Evolutionary conservation across 2,113 vertebrate species (phyloP).

Genomic region (Salvelinus alpinus): DNA sequence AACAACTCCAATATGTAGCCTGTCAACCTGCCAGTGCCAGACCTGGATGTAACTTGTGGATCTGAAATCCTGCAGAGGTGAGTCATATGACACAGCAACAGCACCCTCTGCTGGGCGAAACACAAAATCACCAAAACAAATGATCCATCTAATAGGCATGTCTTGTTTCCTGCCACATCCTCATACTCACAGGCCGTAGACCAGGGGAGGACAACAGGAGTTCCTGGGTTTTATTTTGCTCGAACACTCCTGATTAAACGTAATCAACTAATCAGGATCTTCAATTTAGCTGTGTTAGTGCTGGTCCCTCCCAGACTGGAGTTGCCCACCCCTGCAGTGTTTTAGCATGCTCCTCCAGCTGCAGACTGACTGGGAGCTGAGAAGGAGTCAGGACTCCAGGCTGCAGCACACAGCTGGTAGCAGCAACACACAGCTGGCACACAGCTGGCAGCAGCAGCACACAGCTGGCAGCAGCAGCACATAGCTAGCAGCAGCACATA

Average conservation of each 20-base stretch:
- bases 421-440: too few species aligned
- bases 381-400: slow-evolving; percentile 9
- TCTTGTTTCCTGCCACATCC: neutral
- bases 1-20: slow-evolving; percentile 24
- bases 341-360: slow-evolving; percentile 36
- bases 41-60: neutral
- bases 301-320: neutral
- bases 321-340: too few species aligned
- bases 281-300: neutral
- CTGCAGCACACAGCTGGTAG: slow-evolving; percentile 5
- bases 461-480: too few species aligned
- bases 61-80: neutral
- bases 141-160: neutral
- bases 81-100: slow-evolving; percentile 51
- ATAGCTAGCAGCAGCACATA: too few species aligned
- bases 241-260: neutral
- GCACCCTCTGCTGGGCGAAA: slow-evolving; percentile 69
- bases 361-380: slow-evolving; percentile 2
- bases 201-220: too few species aligned
- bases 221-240: too few species aligned
- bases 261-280: neutral
- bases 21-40: neutral
- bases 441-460: too few species aligned
- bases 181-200: neutral
- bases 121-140: slow-evolving; percentile 34